Conservation (phyloP, 2,113 vertebrate genomes). For the Podocnemis expansa region DNA sequence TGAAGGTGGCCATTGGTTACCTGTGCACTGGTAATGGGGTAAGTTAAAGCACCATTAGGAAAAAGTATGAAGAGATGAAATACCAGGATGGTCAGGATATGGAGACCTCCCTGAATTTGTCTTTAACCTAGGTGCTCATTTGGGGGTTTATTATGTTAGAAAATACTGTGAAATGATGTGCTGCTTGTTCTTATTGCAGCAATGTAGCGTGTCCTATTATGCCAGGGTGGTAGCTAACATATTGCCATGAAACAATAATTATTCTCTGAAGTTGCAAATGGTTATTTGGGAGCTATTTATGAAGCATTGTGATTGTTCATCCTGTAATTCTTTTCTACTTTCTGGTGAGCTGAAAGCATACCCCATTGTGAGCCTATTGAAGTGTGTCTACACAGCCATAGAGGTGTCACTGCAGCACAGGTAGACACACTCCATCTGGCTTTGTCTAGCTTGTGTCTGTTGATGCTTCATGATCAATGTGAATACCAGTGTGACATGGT, state of each 20-base stretch:
- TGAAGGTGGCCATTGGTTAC: not conserved
- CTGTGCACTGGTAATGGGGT: not conserved
- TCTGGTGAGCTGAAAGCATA: not conserved
- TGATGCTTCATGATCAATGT: no score
- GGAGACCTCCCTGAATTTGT: not conserved
- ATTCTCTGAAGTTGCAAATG: not conserved
- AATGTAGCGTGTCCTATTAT: fast-evolving
- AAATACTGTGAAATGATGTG: not conserved
- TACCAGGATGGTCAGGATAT: not conserved
- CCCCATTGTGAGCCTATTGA: not conserved
- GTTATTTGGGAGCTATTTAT: not conserved
- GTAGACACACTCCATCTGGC: not conserved
- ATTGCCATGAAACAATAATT: not conserved
- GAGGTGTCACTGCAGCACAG: not conserved
- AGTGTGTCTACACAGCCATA: not conserved
- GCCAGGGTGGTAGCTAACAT: not conserved
- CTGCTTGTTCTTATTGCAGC: not conserved
- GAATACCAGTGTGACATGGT: no score
- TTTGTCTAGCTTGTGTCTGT: not conserved
- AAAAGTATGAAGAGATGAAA: not conserved
- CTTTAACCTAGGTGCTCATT: not conserved
- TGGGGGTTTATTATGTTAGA: not conserved
- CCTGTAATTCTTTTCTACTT: not conserved
- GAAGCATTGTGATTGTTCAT: not conserved
- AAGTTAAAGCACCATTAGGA: not conserved